A percentile compares a stretch with the other conserved stretches of the same genome.
Evolutionary conservation across 1,140 invertebrate genomes (phyloP).

Genomic region (Brachionus paranguensis): DNA sequence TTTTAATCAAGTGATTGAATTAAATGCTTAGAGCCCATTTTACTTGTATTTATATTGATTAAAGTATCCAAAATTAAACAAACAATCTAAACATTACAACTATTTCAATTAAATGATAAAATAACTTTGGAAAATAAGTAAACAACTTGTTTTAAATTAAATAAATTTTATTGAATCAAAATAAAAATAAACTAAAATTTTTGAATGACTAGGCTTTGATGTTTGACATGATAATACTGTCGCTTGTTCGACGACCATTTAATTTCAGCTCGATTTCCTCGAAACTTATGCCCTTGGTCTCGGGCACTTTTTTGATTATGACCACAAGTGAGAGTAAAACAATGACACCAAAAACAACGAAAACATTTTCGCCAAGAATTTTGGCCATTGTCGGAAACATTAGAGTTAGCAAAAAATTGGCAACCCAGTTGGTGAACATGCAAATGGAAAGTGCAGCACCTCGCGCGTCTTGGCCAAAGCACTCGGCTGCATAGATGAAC

Average conservation of each 20-base stretch:
- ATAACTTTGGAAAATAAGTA: background rate
- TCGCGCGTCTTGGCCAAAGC: background rate
- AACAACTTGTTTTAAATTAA: background rate
- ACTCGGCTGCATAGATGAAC: conserved; percentile 24
- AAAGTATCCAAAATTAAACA: background rate
- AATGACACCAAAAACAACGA: background rate
- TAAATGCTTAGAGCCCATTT: background rate
- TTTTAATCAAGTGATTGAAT: background rate
- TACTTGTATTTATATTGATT: background rate
- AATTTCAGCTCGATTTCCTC: conserved; percentile 44
- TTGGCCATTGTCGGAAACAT: background rate
- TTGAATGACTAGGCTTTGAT: background rate
- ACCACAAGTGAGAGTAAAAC: background rate
- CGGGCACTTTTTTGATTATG: conserved; percentile 57
- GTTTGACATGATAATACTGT: background rate
- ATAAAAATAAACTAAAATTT: background rate
- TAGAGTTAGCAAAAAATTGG: background rate
- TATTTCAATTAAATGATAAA: background rate
- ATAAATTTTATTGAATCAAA: background rate
- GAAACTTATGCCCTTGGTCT: conserved; percentile 30
- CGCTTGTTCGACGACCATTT: background rate
- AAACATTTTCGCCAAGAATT: background rate
- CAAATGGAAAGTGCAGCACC: conserved; percentile 5
- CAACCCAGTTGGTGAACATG: background rate
- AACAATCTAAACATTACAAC: background rate